Conservation (phyloP, 2,797 vertebrate genomes). For the Myotis vivesi region DNA sequence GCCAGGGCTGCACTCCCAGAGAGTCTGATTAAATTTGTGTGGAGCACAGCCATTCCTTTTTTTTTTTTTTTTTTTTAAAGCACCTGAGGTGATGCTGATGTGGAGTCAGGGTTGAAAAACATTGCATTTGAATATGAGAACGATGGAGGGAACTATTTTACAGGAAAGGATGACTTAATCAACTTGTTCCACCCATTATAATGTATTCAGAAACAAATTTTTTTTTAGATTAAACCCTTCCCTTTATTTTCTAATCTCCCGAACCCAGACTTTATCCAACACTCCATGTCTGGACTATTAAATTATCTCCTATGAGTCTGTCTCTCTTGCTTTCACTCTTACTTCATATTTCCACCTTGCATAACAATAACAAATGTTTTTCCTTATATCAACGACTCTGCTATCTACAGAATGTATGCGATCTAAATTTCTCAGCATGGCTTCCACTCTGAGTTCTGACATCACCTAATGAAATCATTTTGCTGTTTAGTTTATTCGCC, state of each 20-base stretch:
- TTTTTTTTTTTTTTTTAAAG: background rate
- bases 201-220: background rate
- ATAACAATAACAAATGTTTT: background rate
- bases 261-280: background rate
- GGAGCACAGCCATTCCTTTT: background rate
- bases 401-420: background rate
- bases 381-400: background rate
- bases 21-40: constrained; percentile 36
- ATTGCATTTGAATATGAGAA: background rate
- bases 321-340: background rate
- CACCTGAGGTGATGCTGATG: background rate
- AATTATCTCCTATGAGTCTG: background rate
- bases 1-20: constrained; percentile 29
- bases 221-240: background rate
- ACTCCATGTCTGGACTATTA: background rate
- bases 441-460: background rate
- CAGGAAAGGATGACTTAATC: constrained; percentile 5
- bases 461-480: background rate
- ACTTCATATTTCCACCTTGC: background rate
- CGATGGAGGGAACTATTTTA: background rate
- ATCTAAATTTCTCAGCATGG: background rate
- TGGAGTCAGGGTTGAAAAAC: background rate
- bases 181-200: background rate
- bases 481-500: background rate
- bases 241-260: background rate